phyloP scores from a whole-genome alignment of 2,797 vertebrate genomes.

The Scolopax rusticola region DNA sequence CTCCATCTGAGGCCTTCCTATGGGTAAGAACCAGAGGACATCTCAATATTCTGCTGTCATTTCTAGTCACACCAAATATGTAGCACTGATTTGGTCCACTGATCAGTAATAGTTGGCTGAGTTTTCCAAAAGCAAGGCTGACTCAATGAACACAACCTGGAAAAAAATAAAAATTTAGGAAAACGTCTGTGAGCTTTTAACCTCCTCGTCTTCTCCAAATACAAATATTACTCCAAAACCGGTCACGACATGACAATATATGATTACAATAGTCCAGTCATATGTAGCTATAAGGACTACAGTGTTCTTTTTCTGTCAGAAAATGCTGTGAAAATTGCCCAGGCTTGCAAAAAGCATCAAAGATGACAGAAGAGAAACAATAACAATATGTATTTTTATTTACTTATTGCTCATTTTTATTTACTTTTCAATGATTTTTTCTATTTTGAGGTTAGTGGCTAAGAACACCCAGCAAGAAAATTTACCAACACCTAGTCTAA shows the following conservation, averaged over 20 bases:
- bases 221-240: background rate
- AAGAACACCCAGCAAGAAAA: background rate
- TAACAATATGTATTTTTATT: background rate
- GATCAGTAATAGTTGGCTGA: background rate
- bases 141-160: accelerated
- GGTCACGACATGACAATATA: background rate
- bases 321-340: background rate
- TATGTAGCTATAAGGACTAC: background rate
- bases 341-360: background rate
- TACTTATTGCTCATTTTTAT: background rate
- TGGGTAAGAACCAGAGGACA: background rate
- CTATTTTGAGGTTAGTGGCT: background rate
- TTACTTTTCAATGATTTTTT: background rate
- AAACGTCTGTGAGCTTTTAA: background rate
- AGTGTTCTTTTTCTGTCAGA: background rate
- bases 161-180: background rate
- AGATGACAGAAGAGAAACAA: background rate
- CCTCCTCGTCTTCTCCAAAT: background rate
- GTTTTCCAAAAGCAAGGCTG: background rate
- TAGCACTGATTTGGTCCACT: background rate
- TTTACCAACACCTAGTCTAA: background rate
- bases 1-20: background rate
- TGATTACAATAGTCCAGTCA: background rate
- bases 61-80: background rate
- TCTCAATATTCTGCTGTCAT: background rate